Conservation (phyloP, 2,888 invertebrate genomes). For the Trimorus sp. region DNA sequence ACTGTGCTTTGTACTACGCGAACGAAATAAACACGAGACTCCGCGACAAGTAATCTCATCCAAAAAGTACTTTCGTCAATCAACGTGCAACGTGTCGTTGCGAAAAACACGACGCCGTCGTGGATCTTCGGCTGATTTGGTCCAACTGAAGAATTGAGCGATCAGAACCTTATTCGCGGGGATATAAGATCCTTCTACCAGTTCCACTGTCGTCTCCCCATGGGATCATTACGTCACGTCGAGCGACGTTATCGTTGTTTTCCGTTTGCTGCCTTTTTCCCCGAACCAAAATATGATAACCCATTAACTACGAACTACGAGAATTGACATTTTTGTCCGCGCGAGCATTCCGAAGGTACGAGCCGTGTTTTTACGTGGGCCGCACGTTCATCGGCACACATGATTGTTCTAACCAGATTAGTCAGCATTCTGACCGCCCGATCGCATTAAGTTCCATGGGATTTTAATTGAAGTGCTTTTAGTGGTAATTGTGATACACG, state of each 20-base stretch:
- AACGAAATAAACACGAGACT: conserved; percentile 16
- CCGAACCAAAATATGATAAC: conserved; percentile 28
- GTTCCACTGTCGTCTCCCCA: conserved; percentile 8
- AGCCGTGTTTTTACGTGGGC: conserved; percentile 63
- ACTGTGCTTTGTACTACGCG: conserved; percentile 1
- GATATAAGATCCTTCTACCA: conserved; percentile 30
- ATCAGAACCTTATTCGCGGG: conserved; percentile 40
- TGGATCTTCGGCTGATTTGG: conserved; percentile 18
- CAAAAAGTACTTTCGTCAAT: conserved; percentile 32
- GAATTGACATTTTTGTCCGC: conserved; percentile 71
- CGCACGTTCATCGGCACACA: conserved; percentile 48
- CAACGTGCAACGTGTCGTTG: conserved; percentile 1
- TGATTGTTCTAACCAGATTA: conserved; percentile 58
- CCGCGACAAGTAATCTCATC: conserved; percentile 12
- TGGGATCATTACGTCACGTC: conserved; percentile 13
- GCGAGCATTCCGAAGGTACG: conserved; percentile 67
- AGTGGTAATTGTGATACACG: conserved; percentile 75
- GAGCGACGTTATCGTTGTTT: neutral
- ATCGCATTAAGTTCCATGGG: conserved; percentile 73
- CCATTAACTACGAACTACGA: conserved; percentile 45
- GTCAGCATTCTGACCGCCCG: conserved; percentile 64
- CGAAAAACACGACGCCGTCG: conserved; percentile 22
- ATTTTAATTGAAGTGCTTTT: conserved; percentile 77
- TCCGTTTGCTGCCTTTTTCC: neutral
- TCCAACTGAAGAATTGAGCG: conserved; percentile 39